phyloP scores from a whole-genome alignment of 2,888 invertebrate species.

The Tenodera sinensis region DNA sequence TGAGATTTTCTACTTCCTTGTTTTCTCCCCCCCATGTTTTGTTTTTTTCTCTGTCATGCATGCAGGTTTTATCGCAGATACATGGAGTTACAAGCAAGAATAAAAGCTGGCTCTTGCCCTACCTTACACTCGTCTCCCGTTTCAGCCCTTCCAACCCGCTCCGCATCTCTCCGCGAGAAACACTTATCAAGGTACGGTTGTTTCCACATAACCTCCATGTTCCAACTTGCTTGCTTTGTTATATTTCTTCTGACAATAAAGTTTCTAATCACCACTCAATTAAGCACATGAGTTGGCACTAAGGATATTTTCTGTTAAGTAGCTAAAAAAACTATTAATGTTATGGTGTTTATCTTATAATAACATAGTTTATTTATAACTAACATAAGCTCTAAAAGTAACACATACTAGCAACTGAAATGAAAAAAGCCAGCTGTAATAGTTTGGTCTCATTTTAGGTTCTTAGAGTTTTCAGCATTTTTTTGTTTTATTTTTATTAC shows the following conservation, averaged over 20 bases:
- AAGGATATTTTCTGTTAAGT: background rate
- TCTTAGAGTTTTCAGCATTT: too few relatives aligned
- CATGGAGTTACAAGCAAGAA: constrained; percentile 82
- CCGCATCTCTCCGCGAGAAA: constrained; percentile 57
- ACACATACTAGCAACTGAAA: too few relatives aligned
- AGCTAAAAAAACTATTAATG: too few relatives aligned
- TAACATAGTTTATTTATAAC: too few relatives aligned
- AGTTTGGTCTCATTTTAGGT: too few relatives aligned
- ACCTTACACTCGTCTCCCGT: constrained; percentile 48
- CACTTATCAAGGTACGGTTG: constrained; percentile 39
- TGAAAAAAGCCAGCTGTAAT: too few relatives aligned
- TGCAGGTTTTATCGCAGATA: constrained; percentile 86
- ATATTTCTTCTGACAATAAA: background rate
- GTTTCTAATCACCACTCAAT: background rate
- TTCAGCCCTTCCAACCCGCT: constrained; percentile 51
- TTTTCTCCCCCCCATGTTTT: constrained; percentile 18
- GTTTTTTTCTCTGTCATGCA: constrained; percentile 25
- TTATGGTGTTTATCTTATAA: too few relatives aligned
- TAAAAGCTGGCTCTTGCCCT: constrained; percentile 80
- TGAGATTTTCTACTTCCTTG: constrained; percentile 16
- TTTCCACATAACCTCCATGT: background rate
- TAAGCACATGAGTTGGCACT: background rate
- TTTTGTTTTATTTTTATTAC: too few relatives aligned
- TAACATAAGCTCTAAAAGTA: too few relatives aligned
- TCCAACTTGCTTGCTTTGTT: constrained; percentile 1